Conservation (phyloP, 2,113 vertebrate genomes). For the Myotis brandtii region DNA sequence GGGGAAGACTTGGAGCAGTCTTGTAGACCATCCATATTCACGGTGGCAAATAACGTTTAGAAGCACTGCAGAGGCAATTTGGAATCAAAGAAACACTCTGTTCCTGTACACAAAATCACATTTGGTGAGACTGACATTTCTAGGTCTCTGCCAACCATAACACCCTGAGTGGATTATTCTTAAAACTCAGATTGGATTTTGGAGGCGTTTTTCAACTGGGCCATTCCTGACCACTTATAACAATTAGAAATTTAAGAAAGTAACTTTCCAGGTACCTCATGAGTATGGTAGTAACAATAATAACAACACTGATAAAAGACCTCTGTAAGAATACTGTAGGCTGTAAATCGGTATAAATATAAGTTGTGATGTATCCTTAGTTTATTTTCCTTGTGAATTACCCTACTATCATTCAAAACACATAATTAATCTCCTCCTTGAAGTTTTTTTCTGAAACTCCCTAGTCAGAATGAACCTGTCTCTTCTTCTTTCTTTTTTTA, state of each 20-base stretch:
- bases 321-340: not conserved
- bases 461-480: not conserved
- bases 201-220: not conserved
- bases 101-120: conserved; percentile 53
- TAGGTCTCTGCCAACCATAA: conserved; percentile 50
- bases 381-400: not conserved
- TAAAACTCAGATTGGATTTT: conserved; percentile 40
- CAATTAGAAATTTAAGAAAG: conserved; percentile 17
- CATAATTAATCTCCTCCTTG: not conserved
- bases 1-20: not conserved
- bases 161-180: conserved; percentile 43
- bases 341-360: not conserved
- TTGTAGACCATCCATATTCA: not conserved
- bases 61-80: conserved; percentile 48
- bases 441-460: not conserved
- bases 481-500: not conserved
- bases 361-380: not conserved
- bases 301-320: not conserved
- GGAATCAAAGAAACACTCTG: conserved; percentile 61
- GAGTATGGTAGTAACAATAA: not conserved
- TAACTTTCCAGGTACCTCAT: not conserved
- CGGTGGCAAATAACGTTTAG: conserved; percentile 36
- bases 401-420: not conserved
- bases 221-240: not conserved
- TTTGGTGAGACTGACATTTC: conserved; percentile 63